These are phyloP conservation scores for Calephelis nemesis DNA, from an alignment of 1,140 invertebrate genomes.

Conservation along the genomic window DNA sequence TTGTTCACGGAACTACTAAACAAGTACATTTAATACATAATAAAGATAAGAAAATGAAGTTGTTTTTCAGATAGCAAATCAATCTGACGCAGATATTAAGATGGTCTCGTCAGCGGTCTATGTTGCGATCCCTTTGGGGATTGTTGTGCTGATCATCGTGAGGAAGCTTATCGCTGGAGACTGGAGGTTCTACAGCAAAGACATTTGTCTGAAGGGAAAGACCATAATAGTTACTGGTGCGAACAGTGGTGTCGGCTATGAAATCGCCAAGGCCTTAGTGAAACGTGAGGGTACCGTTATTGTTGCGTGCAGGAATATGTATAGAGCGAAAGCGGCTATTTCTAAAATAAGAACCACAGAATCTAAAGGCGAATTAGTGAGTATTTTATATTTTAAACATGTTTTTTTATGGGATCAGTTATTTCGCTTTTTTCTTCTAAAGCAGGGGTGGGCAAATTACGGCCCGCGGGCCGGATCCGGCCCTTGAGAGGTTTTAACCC, in stretches of 20 bases:
- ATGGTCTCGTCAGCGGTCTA: constrained; percentile 56
- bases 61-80: not conserved
- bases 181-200: constrained; percentile 64
- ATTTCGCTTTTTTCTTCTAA: no score
- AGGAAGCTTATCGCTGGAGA: constrained; percentile 63
- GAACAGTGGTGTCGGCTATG: constrained; percentile 89
- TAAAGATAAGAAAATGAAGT: no score
- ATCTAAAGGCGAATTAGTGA: constrained; percentile 80
- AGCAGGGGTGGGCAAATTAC: no score
- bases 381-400: not conserved
- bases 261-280: constrained; percentile 84
- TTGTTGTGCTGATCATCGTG: constrained; percentile 58
- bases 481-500: no score
- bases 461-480: no score
- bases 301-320: constrained; percentile 85
- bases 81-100: constrained; percentile 10
- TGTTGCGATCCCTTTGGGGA: constrained; percentile 65
- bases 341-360: constrained; percentile 80
- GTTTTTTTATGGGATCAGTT: not conserved
- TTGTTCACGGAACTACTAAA: no score
- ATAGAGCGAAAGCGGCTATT: constrained; percentile 81
- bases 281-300: constrained; percentile 85
- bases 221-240: constrained; percentile 88
- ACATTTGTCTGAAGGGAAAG: constrained; percentile 70
- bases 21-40: no score